Evolutionary conservation across 2,113 vertebrate genomes (phyloP).

Genomic region (Pedionomus torquatus): DNA sequence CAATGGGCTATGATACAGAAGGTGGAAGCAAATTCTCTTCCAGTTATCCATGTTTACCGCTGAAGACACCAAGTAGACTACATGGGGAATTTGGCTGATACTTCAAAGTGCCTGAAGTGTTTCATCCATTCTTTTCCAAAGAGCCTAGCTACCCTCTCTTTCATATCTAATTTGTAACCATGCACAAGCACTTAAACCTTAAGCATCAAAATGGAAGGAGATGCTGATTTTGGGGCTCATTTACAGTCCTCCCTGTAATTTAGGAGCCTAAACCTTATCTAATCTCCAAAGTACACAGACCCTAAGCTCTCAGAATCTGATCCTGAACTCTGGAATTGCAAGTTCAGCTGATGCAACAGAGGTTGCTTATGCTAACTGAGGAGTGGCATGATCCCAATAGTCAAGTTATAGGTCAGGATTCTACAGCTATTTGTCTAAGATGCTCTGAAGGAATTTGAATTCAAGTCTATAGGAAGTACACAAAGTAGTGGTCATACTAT

Average conservation of each 20-base stretch:
- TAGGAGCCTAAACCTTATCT: background rate
- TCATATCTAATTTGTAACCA: background rate
- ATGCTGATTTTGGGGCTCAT: background rate
- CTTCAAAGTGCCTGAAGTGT: background rate
- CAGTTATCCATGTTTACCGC: background rate
- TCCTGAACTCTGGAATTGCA: background rate
- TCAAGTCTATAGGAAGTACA: background rate
- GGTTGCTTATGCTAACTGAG: background rate
- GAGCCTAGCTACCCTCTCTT: background rate
- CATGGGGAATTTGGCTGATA: background rate
- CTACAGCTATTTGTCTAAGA: too few relatives aligned
- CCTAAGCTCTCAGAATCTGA: background rate
- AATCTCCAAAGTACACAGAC: background rate
- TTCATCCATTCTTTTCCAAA: background rate
- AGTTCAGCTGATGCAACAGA: background rate
- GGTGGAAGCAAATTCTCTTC: background rate
- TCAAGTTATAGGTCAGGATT: background rate
- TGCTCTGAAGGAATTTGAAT: background rate
- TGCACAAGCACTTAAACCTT: fast-evolving
- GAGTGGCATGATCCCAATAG: background rate
- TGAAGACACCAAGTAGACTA: background rate
- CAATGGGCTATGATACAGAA: background rate
- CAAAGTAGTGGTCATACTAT: background rate
- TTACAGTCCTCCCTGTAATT: background rate
- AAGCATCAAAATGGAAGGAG: background rate